Percentiles rank a stretch among this genome's conserved stretches.
Evolutionary conservation across 1,140 invertebrate genomes (phyloP).

Genomic region (Brachionus calyciflorus): DNA sequence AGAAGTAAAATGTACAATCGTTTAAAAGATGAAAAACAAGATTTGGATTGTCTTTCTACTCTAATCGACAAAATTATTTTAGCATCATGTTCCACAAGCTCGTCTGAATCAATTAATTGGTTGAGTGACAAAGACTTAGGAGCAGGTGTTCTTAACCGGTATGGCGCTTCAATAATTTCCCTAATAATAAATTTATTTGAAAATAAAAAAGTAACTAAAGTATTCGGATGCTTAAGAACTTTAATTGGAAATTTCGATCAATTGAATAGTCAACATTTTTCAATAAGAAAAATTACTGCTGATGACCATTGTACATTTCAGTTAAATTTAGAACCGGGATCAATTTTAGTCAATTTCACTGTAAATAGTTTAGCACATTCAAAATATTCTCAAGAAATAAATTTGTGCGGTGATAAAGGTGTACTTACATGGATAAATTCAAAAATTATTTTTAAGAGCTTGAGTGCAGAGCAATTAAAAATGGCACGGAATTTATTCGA

Average conservation of each 20-base stretch:
- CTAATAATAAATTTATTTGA: slow-evolving; percentile 10
- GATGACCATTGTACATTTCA: slow-evolving; percentile 43
- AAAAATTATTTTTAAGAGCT: background rate
- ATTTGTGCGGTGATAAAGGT: background rate
- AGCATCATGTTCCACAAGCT: background rate
- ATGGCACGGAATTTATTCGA: background rate
- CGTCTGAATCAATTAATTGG: background rate
- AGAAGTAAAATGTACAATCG: background rate
- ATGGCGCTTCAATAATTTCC: slow-evolving; percentile 3
- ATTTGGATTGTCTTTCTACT: background rate
- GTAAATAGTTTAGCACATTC: slow-evolving; percentile 28
- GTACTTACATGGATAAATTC: slow-evolving; percentile 19
- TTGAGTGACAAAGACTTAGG: slow-evolving; percentile 29
- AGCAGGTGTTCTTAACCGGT: slow-evolving; percentile 25
- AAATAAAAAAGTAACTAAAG: slow-evolving; percentile 20
- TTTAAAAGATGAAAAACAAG: background rate
- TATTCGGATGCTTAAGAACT: background rate
- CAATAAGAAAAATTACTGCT: slow-evolving; percentile 18
- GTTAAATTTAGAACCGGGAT: slow-evolving; percentile 24
- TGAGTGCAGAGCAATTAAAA: background rate
- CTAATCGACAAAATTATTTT: slow-evolving; percentile 5
- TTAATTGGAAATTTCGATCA: background rate
- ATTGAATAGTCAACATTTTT: background rate
- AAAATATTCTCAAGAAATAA: slow-evolving; percentile 22
- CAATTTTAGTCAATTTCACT: slow-evolving; percentile 15